phyloP scores from a whole-genome alignment of 1,140 invertebrate genomes.

The Adelges cooleyi region DNA sequence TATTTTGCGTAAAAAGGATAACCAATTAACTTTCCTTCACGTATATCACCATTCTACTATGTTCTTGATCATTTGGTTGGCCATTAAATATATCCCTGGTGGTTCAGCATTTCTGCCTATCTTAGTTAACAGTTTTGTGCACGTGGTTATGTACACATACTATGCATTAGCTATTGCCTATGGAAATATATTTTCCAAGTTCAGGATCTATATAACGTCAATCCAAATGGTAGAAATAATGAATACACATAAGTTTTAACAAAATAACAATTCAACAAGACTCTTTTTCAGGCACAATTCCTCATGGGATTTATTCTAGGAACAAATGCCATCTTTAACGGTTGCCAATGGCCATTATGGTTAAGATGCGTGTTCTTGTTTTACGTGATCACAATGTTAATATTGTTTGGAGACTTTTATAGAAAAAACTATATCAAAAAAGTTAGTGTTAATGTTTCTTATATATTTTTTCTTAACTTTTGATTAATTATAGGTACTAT shows the following conservation, averaged over 20 bases:
- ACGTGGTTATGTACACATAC: conserved; percentile 84
- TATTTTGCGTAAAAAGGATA: conserved; percentile 75
- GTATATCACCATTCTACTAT: conserved; percentile 88
- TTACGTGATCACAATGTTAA: conserved; percentile 7
- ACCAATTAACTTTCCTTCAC: conserved; percentile 78
- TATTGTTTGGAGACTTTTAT: conserved; percentile 20
- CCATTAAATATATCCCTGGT: conserved; percentile 90
- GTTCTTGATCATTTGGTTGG: conserved; percentile 90
- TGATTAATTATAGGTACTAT: too few species aligned
- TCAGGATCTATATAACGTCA: conserved; percentile 87
- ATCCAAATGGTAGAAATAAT: conserved; percentile 59
- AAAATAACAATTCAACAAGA: too few species aligned
- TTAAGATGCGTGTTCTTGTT: conserved; percentile 6
- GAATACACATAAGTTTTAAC: conserved; percentile 8
- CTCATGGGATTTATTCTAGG: background rate
- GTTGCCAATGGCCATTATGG: conserved; percentile 5
- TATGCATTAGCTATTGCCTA: conserved; percentile 77
- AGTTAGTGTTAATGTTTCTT: too few species aligned
- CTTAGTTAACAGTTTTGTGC: conserved; percentile 82
- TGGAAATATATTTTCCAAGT: conserved; percentile 73
- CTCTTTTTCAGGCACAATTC: conserved; percentile 13
- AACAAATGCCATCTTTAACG: conserved; percentile 1
- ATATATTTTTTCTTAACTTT: too few species aligned
- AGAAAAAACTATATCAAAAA: conserved; percentile 12
- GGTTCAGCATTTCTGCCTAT: conserved; percentile 78